A percentile compares a stretch with the other conserved stretches of the same genome.
phyloP scores from a whole-genome alignment of 2,888 invertebrate genomes.

The Hedya salicella region DNA sequence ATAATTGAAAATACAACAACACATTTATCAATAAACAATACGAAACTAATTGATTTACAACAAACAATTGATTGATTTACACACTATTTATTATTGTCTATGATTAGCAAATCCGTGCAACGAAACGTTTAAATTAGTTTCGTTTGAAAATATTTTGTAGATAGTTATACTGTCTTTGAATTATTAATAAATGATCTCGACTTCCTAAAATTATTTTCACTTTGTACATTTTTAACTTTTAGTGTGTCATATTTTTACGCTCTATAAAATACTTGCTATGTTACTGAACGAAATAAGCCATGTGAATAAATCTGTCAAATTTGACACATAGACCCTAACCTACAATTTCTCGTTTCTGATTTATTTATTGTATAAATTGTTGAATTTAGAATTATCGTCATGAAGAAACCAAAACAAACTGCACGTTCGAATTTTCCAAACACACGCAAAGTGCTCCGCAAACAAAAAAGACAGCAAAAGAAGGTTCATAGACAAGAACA shows the following conservation, averaged over 20 bases:
- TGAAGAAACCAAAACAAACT: slow-evolving; percentile 64
- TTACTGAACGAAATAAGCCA: slow-evolving; percentile 14
- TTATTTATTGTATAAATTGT: background rate
- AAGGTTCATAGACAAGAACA: slow-evolving; percentile 83
- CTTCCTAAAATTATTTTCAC: no score
- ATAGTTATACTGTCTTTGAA: background rate
- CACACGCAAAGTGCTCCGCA: slow-evolving; percentile 89
- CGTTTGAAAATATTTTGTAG: slow-evolving; percentile 15
- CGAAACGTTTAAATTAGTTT: slow-evolving; percentile 1
- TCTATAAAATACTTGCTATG: background rate
- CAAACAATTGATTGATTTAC: background rate
- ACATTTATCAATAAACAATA: no score
- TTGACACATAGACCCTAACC: slow-evolving; percentile 30
- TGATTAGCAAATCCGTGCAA: slow-evolving; percentile 6
- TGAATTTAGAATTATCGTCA: slow-evolving; percentile 46
- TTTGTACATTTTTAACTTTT: no score
- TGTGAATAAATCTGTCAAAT: slow-evolving; percentile 19
- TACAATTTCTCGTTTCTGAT: background rate
- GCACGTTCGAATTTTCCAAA: slow-evolving; percentile 52
- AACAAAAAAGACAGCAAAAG: slow-evolving; percentile 88
- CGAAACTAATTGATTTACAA: background rate
- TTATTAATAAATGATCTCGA: no score
- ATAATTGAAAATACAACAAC: no score
- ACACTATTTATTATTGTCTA: background rate
- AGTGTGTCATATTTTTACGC: background rate